Base-by-base conservation (phyloP, 2,113 vertebrate genomes). In the Hymenochirus boettgeri region DNA sequence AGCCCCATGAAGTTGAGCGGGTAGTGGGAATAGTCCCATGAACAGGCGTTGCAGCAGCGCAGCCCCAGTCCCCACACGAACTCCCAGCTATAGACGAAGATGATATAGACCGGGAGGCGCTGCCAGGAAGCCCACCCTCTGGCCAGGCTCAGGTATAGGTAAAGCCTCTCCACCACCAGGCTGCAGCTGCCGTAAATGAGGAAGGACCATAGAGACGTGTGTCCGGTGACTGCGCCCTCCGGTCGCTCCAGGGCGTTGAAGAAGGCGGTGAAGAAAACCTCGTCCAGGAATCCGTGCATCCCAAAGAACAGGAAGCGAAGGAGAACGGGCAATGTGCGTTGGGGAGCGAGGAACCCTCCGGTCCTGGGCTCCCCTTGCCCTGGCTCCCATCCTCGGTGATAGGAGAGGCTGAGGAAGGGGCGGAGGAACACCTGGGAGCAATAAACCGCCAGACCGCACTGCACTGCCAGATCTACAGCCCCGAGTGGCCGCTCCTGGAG, bases 131-230 rank as follows among this genome's bases (percentile, higher is more conserved):
- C 72, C 91, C 90, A 93, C 4, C 89, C 90, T 4, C 84, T 73
- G 19, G 58, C 57, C 73, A 80, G 79, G 76, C 84, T 80, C 21
- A 93, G 82, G 61, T 89, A 69, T 5, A 90, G 72, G 77, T 92
- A 93, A 56, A 93, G 88, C 69, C 80, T 89, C 50, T 93, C 91
- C 73, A 93, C 89, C 62, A 86, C 80, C 57, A 89, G 88, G 72
- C 91, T 92, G 83, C 91, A 93, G 70, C 88, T 92, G 2, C 91
- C 91, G 13, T 93, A 93, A 80, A 93, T 93, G 4, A 92, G 57
- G 74, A 93, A 93, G 10, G 91, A 93, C 91, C 91, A 93, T 52
- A 92, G 83, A 1, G 91, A 93, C 12, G 91, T 92, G 82, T 93
- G 85, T 0, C 90, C 91, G 10, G 73, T 78, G 39, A 84, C 54